These are phyloP conservation scores for Gobionotothen gibberifrons DNA, from an alignment of 2,797 vertebrate species.

Conservation along the genomic window DNA sequence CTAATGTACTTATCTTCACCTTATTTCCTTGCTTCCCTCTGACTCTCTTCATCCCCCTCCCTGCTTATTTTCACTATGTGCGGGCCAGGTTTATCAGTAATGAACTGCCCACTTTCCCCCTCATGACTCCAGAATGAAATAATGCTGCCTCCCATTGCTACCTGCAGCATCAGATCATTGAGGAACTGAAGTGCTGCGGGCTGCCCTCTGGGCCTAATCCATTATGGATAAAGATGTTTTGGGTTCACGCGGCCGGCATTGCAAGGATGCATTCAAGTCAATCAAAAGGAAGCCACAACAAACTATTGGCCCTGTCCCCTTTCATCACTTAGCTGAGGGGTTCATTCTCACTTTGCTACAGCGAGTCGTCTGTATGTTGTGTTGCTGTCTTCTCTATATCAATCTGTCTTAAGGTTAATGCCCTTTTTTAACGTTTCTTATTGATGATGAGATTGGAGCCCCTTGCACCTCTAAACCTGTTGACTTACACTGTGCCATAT, in stretches of 20 bases:
- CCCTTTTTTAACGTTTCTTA: slow-evolving; percentile 71
- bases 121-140: slow-evolving; percentile 66
- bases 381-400: slow-evolving; percentile 62
- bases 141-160: slow-evolving; percentile 55
- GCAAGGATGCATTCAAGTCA: slow-evolving; percentile 44
- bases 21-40: slow-evolving; percentile 10
- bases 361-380: slow-evolving; percentile 64
- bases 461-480: slow-evolving; percentile 76
- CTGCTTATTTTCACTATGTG: slow-evolving; percentile 23
- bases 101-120: slow-evolving; percentile 57
- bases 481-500: slow-evolving; percentile 84
- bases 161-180: slow-evolving; percentile 63
- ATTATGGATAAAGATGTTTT: slow-evolving; percentile 75
- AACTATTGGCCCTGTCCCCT: slow-evolving; percentile 21
- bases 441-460: slow-evolving; percentile 71
- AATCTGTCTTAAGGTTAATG: slow-evolving; percentile 75
- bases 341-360: slow-evolving; percentile 63
- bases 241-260: slow-evolving; percentile 41
- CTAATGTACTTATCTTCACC: slow-evolving; percentile 28
- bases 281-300: slow-evolving; percentile 52
- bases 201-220: slow-evolving; percentile 71
- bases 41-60: slow-evolving; percentile 18
- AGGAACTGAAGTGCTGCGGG: slow-evolving; percentile 52
- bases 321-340: slow-evolving; percentile 34
- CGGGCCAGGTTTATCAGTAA: slow-evolving; percentile 64